Evolutionary conservation across 2,113 vertebrate genomes (phyloP).

Genomic region (Antigone vipio): DNA sequence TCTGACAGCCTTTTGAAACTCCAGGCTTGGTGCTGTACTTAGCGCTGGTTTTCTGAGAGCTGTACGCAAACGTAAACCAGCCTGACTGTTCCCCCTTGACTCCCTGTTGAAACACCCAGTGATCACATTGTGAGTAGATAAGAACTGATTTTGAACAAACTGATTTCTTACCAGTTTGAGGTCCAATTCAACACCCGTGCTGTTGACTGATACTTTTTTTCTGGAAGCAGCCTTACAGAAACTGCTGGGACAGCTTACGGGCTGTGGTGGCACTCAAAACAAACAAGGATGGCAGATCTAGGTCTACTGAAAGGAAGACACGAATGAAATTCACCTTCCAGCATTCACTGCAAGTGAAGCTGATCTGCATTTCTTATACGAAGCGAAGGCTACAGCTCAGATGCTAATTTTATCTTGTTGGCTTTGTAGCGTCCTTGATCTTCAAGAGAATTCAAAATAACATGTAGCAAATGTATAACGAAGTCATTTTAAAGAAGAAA

Average conservation of each 20-base stretch:
- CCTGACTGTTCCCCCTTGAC: not conserved
- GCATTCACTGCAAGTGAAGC: not conserved
- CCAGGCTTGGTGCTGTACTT: too few species aligned
- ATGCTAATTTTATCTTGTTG: conserved; percentile 64
- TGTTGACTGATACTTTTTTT: not conserved
- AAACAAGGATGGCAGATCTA: conserved; percentile 41
- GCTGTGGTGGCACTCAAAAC: not conserved
- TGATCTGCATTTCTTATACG: conserved; percentile 49
- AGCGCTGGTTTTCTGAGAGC: not conserved
- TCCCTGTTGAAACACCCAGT: not conserved
- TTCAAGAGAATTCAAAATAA: conserved; percentile 63
- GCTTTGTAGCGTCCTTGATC: conserved; percentile 62
- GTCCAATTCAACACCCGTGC: not conserved
- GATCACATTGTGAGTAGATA: not conserved
- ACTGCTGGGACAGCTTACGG: not conserved
- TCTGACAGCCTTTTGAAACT: not conserved
- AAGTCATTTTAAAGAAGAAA: conserved; percentile 34
- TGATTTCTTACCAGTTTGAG: not conserved
- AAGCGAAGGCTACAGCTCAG: conserved; percentile 42
- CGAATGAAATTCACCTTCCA: conserved; percentile 43
- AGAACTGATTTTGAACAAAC: not conserved
- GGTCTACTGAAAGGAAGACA: conserved; percentile 28
- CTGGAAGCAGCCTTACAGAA: not conserved
- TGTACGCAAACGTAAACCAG: not conserved
- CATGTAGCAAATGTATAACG: conserved; percentile 50